Percentiles rank a stretch among this genome's conserved stretches.
phyloP scores from a whole-genome alignment of 2,888 invertebrate genomes.

The Notodonta dromedarius region DNA sequence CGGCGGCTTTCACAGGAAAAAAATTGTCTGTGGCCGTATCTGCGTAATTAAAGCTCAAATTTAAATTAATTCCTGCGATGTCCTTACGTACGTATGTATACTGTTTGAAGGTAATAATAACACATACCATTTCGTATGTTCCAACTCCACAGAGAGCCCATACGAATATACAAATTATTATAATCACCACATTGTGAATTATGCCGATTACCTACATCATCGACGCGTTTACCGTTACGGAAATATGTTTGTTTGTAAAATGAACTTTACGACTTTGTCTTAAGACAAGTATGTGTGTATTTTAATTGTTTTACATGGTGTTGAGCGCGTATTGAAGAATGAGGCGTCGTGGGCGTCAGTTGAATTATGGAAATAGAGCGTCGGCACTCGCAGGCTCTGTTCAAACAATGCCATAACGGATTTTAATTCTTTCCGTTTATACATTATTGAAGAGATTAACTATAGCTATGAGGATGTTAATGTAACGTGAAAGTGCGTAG shows the following conservation, averaged over 20 bases:
- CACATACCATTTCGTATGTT: background rate
- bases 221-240: conserved; percentile 39
- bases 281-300: conserved; percentile 41
- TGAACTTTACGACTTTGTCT: conserved; percentile 52
- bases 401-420: conserved; percentile 78
- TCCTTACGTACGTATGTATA: background rate
- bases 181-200: conserved; percentile 49
- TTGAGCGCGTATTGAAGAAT: conserved; percentile 58
- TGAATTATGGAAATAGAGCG: conserved; percentile 79
- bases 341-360: conserved; percentile 63
- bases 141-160: conserved; percentile 3
- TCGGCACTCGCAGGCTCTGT: conserved; percentile 50
- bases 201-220: conserved; percentile 53
- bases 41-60: background rate
- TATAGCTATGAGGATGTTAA: conserved; percentile 3
- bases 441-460: conserved; percentile 51
- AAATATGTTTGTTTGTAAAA: conserved; percentile 43
- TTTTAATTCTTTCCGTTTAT: conserved; percentile 64
- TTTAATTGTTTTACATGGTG: conserved; percentile 37
- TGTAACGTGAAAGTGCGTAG: conserved; percentile 6
- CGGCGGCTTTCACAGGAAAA: too few relatives aligned
- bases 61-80: background rate
- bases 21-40: too few relatives aligned
- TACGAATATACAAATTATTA: conserved; percentile 26
- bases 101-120: background rate